Base-by-base conservation (phyloP, 2,797 vertebrate genomes). In the Mus minutoides region DNA sequence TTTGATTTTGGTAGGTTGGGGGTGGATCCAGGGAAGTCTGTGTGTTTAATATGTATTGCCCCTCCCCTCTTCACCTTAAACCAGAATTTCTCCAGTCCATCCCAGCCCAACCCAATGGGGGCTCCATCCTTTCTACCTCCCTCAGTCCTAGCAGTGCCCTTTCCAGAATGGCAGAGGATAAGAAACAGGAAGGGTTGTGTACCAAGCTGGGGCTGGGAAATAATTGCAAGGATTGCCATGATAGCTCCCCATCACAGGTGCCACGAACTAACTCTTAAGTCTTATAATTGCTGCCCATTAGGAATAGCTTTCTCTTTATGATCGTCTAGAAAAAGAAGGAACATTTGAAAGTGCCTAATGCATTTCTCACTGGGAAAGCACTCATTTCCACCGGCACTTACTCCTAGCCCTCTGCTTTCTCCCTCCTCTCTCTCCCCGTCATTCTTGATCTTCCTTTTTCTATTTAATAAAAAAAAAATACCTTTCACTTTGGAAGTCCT, bases 281-380 rank as follows among this genome's bases (percentile, higher is more conserved):
- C 69, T 95, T 73, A 56, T 96, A 97, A 97, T 95, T 94, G 96
- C 94, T 83, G 89, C 64, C 96, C 94, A 86, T 95, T 94, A 94
- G 87, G 86, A 96, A 88, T 24, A 78, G 90, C 85, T 60, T 90
- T 83, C 85, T 26, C 90, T 97, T 97, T 90, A 87, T 92, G 94
- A 92, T 92, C 83, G 19, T 62, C 58, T 24, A 58, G 91, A 71
- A 87, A 82, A 84, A 34, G 80, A 84, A 80, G 0, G 83, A 84
- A 71, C 82, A n/a, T 93, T 83, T 87, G 93, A 89, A 71, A 77
- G 79, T 31, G 60, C 87, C 84, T 94, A 92, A 97, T 95, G 96
- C 94, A 91, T 31, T 90, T 90, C 94, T 91, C 95, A 3, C 79
- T 43, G 95, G 94, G 95, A 76, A 91, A 88, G 89, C 94, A 56